phyloP scores from a whole-genome alignment of 2,888 invertebrate species.

The Drosophila prostipennis region DNA sequence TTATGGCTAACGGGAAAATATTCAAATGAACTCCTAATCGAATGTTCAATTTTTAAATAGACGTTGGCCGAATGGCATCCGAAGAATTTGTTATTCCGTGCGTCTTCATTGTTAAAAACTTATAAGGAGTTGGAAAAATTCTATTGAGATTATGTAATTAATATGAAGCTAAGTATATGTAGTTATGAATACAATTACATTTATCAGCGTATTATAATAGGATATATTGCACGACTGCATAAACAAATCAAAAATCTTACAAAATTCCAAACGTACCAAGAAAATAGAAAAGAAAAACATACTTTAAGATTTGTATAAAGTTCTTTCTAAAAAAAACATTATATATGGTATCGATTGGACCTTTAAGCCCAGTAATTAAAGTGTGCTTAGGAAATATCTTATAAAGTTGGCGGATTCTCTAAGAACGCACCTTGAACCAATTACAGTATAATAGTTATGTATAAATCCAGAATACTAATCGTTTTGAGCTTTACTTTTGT shows the following conservation, averaged over 20 bases:
- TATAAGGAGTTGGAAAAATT: slow-evolving; percentile 28
- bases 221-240: slow-evolving; percentile 57
- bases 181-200: slow-evolving; percentile 49
- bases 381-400: slow-evolving; percentile 23
- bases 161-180: slow-evolving; percentile 53
- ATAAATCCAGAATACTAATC: slow-evolving; percentile 33
- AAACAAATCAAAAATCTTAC: slow-evolving; percentile 33
- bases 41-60: slow-evolving; percentile 9
- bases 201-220: slow-evolving; percentile 48
- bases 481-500: slow-evolving; percentile 5
- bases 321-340: slow-evolving; percentile 6
- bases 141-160: slow-evolving; percentile 48
- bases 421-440: slow-evolving; percentile 10
- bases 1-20: slow-evolving; percentile 11
- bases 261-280: slow-evolving; percentile 11
- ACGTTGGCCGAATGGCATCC: slow-evolving; percentile 10
- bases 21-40: slow-evolving; percentile 16
- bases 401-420: slow-evolving; percentile 19
- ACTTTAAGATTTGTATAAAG: neutral
- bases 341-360: slow-evolving; percentile 12
- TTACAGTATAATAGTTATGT: slow-evolving; percentile 12
- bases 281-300: slow-evolving; percentile 6
- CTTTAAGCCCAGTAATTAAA: slow-evolving; percentile 7
- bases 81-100: neutral
- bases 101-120: slow-evolving; percentile 24